Percentiles rank a stretch among this genome's conserved stretches.
Evolutionary conservation across 2,113 vertebrate genomes (phyloP).

Genomic region (pig (Sus scrofa)): T2T-Sscrofa CM000829.6:68645501-68646000

Average conservation of each 20-base stretch:
- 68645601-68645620: not conserved
- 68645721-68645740: not conserved
- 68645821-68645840: not conserved
- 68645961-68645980: not conserved
- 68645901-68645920: not conserved
- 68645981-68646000: not conserved
- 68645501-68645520: too few relatives aligned
- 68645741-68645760: not conserved
- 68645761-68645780: not conserved
- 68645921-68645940: not conserved
- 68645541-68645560: not conserved
- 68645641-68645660: not conserved
- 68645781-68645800: rapidly evolving
- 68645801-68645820: too few relatives aligned
- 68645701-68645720: not conserved
- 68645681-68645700: not conserved
- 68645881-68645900: not conserved
- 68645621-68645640: not conserved
- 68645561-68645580: not conserved
- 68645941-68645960: not conserved
- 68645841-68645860: not conserved
- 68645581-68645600: not conserved
- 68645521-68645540: not conserved
- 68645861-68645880: not conserved
- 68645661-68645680: not conserved